phyloP scores from a whole-genome alignment of 1,140 invertebrate genomes.

The Micrasema longulum region DNA sequence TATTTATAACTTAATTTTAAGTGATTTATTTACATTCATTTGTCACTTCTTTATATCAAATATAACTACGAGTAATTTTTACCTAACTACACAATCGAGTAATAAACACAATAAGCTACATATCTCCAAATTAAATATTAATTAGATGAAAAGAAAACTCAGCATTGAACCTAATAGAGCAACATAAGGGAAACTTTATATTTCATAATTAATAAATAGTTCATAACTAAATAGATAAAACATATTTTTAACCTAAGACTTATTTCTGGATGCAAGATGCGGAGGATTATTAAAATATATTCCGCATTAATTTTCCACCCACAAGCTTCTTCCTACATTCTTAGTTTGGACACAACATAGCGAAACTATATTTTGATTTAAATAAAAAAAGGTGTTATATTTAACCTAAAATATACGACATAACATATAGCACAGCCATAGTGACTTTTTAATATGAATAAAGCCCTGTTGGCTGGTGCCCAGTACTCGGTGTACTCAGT shows the following conservation, averaged over 20 bases:
- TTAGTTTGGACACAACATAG: conserved; percentile 35
- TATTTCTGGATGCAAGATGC: not conserved
- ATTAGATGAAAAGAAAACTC: conserved; percentile 14
- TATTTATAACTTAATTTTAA: conserved; percentile 50
- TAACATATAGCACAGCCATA: conserved; percentile 54
- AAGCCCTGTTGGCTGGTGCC: conserved; percentile 15
- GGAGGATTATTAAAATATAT: not conserved
- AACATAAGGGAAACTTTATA: conserved; percentile 14
- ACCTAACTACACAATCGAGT: conserved; percentile 20
- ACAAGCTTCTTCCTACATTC: not conserved
- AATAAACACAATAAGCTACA: conserved; percentile 21
- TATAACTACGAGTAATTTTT: conserved; percentile 35
- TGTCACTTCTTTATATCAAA: conserved; percentile 32
- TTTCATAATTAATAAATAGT: conserved; percentile 37
- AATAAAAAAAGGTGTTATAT: conserved; percentile 15
- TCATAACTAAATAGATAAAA: conserved; percentile 33
- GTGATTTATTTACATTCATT: conserved; percentile 50
- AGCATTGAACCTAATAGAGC: not conserved
- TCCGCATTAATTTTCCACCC: conserved; percentile 23
- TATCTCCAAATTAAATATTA: conserved; percentile 8
- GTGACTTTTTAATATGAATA: conserved; percentile 51
- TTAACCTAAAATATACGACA: conserved; percentile 51
- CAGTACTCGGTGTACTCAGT: too few species aligned
- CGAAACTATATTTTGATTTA: conserved; percentile 41
- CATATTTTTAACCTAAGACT: conserved; percentile 36